phyloP scores from a whole-genome alignment of 2,113 vertebrate genomes.

The Physeter macrocephalus region DNA sequence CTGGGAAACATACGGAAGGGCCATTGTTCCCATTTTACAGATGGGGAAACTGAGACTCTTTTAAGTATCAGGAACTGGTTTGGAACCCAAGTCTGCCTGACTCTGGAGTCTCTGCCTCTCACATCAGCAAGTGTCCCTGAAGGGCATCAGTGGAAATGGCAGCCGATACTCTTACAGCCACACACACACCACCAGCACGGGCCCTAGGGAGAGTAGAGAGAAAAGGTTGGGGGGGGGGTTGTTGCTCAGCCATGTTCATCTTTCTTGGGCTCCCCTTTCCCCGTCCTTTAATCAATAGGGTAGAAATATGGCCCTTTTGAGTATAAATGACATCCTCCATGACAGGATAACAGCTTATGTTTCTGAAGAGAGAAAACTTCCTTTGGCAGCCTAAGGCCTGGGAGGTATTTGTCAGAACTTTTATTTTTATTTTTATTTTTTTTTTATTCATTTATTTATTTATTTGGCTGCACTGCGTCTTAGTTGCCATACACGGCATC shows the following conservation, averaged over 20 bases:
- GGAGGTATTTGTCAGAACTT: not conserved
- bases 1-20: not conserved
- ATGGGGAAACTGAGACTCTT: not conserved
- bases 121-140: not conserved
- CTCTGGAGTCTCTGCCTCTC: not conserved
- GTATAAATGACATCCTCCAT: not conserved
- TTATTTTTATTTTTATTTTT: too few species aligned
- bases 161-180: not conserved
- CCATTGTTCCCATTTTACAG: not conserved
- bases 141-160: not conserved
- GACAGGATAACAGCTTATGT: not conserved
- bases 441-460: too few species aligned
- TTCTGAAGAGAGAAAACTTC: not conserved
- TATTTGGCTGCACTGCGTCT: too few species aligned
- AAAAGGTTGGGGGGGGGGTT: accelerated
- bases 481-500: too few species aligned
- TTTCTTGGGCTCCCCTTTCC: not conserved
- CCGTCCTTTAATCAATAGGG: not conserved
- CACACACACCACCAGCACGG: not conserved
- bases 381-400: not conserved
- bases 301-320: not conserved
- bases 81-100: not conserved
- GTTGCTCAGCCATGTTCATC: too few species aligned
- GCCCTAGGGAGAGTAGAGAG: too few species aligned
- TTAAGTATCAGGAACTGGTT: not conserved